Evolutionary conservation across 2,797 vertebrate species (phyloP).

Genomic region (Heteromormyrus szaboi): DNA sequence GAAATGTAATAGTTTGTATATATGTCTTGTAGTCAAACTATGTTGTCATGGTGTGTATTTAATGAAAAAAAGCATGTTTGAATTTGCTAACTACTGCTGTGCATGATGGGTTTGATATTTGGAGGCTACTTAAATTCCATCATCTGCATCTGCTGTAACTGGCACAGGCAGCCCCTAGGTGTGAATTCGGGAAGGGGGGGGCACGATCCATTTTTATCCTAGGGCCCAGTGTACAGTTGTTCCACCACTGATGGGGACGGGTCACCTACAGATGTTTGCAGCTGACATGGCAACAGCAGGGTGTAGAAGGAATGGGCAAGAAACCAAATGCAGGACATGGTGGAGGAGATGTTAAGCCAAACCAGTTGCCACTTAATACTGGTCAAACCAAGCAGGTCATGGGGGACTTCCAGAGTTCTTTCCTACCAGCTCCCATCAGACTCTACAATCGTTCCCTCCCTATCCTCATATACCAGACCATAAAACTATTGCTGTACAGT

Average conservation of each 20-base stretch:
- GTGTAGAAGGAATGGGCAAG: background rate
- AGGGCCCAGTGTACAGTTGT: background rate
- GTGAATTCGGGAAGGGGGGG: background rate
- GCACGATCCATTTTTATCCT: background rate
- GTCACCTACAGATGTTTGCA: background rate
- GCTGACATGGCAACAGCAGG: background rate
- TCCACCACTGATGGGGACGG: background rate
- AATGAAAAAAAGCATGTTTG: background rate
- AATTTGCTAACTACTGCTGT: background rate
- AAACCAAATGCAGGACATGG: background rate
- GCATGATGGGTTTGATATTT: background rate
- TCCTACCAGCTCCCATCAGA: background rate
- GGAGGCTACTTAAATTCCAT: background rate
- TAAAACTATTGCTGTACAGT: background rate
- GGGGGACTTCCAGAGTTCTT: background rate
- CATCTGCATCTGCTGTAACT: background rate
- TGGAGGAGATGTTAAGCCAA: background rate
- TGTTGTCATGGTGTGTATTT: background rate
- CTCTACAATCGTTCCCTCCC: background rate
- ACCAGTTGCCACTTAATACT: background rate
- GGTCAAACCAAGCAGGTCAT: background rate
- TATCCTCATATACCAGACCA: background rate
- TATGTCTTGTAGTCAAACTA: background rate
- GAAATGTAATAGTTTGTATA: background rate
- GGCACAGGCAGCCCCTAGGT: background rate